These are phyloP conservation scores for Hyphantria cunea DNA, from an alignment of 1,140 invertebrate genomes.

Conservation along the genomic window DNA sequence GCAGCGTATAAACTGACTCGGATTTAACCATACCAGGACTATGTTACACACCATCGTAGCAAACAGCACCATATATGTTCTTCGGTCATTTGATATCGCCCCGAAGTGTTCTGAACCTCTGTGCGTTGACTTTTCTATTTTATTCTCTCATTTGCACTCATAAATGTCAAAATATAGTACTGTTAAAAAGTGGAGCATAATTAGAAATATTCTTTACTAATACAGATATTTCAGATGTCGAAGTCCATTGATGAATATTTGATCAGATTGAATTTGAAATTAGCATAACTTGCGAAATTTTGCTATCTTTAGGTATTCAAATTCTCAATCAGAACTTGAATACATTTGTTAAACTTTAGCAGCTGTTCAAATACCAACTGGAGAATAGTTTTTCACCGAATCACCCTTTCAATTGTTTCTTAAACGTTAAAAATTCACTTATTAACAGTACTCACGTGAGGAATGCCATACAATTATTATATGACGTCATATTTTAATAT, in stretches of 20 bases:
- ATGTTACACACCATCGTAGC: conserved; percentile 29
- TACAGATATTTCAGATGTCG: too few species aligned
- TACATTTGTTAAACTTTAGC: too few species aligned
- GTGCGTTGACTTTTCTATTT: conserved; percentile 16
- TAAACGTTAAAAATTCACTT: background rate
- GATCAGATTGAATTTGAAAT: too few species aligned
- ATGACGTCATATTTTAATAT: conserved; percentile 26
- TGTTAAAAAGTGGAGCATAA: conserved; percentile 9
- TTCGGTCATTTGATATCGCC: conserved; percentile 24
- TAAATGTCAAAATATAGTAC: conserved; percentile 11
- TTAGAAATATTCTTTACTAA: background rate
- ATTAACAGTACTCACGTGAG: background rate
- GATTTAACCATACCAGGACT: conserved; percentile 37
- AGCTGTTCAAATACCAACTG: too few species aligned
- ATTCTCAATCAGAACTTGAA: too few species aligned
- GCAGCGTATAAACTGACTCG: conserved; percentile 50
- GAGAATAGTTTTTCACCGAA: too few species aligned
- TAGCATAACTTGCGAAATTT: too few species aligned
- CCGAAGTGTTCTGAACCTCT: conserved; percentile 20
- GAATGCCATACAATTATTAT: background rate
- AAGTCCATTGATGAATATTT: too few species aligned
- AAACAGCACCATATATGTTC: conserved; percentile 29
- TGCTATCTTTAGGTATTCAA: too few species aligned
- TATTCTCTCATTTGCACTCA: conserved; percentile 13
- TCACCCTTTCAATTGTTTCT: too few species aligned